Conservation (phyloP, 1,140 invertebrate genomes). For the Heliothis virescens region DNA sequence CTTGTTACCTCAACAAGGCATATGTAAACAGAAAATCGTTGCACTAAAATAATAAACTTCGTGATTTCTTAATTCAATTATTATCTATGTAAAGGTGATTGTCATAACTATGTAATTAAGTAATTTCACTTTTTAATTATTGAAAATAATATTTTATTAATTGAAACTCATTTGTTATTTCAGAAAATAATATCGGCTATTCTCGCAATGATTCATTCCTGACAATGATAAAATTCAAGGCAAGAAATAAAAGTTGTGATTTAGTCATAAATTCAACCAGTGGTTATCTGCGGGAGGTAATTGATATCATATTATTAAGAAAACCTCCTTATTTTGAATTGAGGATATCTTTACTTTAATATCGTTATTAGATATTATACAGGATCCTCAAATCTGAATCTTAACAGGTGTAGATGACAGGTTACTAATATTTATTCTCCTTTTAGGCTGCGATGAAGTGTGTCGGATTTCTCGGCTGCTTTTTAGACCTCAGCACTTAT, state of each 20-base stretch:
- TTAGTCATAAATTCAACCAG: constrained; percentile 77
- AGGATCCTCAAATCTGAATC: no score
- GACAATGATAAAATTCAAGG: constrained; percentile 69
- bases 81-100: no score
- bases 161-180: constrained; percentile 41
- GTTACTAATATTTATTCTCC: neutral
- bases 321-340: neutral
- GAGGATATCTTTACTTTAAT: constrained; percentile 52
- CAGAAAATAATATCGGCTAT: constrained; percentile 74
- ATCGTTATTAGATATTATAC: neutral
- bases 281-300: constrained; percentile 48
- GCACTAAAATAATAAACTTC: no score
- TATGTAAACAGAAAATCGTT: no score
- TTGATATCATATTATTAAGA: neutral
- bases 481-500: constrained; percentile 55
- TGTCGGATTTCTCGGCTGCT: constrained; percentile 49
- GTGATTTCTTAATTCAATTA: no score
- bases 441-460: constrained; percentile 57
- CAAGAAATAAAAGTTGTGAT: constrained; percentile 83
- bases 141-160: neutral
- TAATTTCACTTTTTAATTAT: no score
- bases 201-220: constrained; percentile 75
- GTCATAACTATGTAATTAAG: no score
- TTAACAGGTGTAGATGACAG: neutral
- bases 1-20: no score